Conservation (phyloP, 2,113 vertebrate genomes). For the Pipa parva region DNA sequence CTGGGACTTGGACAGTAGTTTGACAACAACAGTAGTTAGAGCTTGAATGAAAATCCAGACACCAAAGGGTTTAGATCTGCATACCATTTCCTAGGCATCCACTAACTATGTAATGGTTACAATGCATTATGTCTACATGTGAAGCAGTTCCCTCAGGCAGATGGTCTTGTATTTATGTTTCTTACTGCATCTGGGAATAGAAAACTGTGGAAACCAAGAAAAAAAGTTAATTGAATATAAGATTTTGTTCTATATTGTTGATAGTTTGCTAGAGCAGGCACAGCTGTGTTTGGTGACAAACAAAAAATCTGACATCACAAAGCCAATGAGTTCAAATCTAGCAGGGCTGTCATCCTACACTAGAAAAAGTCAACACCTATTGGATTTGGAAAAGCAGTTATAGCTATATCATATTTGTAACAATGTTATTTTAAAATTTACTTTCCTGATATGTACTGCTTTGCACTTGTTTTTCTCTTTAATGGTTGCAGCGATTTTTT, state of each 20-base stretch:
- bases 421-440: too few relatives aligned
- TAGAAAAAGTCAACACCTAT: too few relatives aligned
- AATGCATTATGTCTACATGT: neutral
- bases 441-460: too few relatives aligned
- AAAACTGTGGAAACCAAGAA: neutral
- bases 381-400: too few relatives aligned
- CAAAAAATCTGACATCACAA: constrained; percentile 32
- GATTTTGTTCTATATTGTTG: neutral
- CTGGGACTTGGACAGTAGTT: too few relatives aligned
- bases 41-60: too few relatives aligned
- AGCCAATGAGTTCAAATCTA: too few relatives aligned
- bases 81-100: neutral
- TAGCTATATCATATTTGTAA: too few relatives aligned
- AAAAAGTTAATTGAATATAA: constrained; percentile 7
- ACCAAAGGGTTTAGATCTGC: neutral
- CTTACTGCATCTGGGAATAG: neutral
- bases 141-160: neutral
- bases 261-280: constrained; percentile 37
- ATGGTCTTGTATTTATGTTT: neutral
- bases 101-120: neutral
- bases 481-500: too few relatives aligned
- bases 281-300: constrained; percentile 49
- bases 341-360: too few relatives aligned
- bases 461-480: too few relatives aligned
- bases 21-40: too few relatives aligned